Evolutionary conservation across 2,113 vertebrate species (phyloP).

Genomic region (Eleginops maclovinus): DNA sequence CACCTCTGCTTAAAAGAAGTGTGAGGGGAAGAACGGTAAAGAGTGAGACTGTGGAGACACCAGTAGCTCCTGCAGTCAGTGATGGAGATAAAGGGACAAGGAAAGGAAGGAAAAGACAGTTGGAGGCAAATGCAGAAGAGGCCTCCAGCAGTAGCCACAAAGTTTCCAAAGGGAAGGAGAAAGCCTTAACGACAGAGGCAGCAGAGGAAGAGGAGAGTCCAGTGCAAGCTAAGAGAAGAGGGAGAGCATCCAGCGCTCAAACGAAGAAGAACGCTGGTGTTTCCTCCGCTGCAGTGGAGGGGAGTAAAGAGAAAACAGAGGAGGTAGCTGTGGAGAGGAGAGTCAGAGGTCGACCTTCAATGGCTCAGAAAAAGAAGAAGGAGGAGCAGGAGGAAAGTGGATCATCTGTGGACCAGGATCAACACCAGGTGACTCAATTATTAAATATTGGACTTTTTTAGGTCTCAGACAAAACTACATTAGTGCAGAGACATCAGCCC

Average conservation of each 20-base stretch:
- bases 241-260: slow-evolving; percentile 37
- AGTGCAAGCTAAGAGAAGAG: slow-evolving; percentile 43
- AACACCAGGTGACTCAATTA: slow-evolving; percentile 61
- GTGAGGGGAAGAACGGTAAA: slow-evolving; percentile 36
- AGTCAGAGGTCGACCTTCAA: slow-evolving; percentile 38
- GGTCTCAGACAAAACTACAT: background rate
- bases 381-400: slow-evolving; percentile 31
- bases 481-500: slow-evolving; percentile 2
- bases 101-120: slow-evolving; percentile 52
- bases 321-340: slow-evolving; percentile 24
- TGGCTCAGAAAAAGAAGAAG: slow-evolving; percentile 31
- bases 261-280: slow-evolving; percentile 22
- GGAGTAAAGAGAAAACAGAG: slow-evolving; percentile 12
- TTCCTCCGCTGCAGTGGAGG: background rate
- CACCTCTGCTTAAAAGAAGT: slow-evolving; percentile 23
- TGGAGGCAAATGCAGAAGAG: slow-evolving; percentile 19
- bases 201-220: slow-evolving; percentile 30
- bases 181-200: slow-evolving; percentile 3
- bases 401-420: slow-evolving; percentile 22
- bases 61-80: background rate
- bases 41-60: slow-evolving; percentile 14
- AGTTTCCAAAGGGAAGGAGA: slow-evolving; percentile 8
- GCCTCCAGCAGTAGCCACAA: slow-evolving; percentile 25
- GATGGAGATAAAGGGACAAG: slow-evolving; percentile 19
- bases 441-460: background rate